A percentile compares a stretch with the other conserved stretches of the same genome.
These are phyloP conservation scores for Latrodectus hesperus DNA, from an alignment of 2,888 invertebrate species.

Conservation along the genomic window DNA sequence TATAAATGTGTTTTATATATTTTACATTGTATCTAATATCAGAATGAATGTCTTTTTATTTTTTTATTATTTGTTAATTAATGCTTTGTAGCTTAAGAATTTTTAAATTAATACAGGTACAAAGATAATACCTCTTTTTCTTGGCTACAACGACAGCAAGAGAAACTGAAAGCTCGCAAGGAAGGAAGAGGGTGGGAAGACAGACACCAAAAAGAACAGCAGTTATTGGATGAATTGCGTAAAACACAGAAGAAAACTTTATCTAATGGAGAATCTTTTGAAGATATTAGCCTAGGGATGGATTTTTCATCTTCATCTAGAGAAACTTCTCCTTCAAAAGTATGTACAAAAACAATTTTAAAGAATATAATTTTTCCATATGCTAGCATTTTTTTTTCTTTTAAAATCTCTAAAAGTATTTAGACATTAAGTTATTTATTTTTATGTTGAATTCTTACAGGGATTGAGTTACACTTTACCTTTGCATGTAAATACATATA, in stretches of 20 bases:
- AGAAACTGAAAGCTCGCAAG: constrained; percentile 85
- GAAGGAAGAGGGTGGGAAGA: constrained; percentile 78
- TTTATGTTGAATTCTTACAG: constrained; percentile 22
- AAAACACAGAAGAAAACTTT: constrained; percentile 75
- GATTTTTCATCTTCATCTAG: constrained; percentile 68
- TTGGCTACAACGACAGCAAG: constrained; percentile 88
- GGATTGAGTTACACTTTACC: constrained; percentile 64
- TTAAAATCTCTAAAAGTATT: background rate
- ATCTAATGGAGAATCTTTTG: constrained; percentile 49
- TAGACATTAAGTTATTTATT: background rate
- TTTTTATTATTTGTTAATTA: too few relatives aligned
- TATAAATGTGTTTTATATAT: too few relatives aligned
- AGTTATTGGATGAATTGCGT: constrained; percentile 75
- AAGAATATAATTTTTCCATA: background rate
- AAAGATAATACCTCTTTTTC: constrained; percentile 78
- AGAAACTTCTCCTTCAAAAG: constrained; percentile 68
- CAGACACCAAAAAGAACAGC: constrained; percentile 65
- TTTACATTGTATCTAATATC: too few relatives aligned
- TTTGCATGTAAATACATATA: constrained; percentile 67
- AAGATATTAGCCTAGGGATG: constrained; percentile 61
- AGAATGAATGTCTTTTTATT: too few relatives aligned
- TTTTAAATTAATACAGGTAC: constrained; percentile 25
- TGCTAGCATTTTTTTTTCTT: background rate
- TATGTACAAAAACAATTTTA: constrained; percentile 8
- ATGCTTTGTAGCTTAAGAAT: background rate